phyloP scores from a whole-genome alignment of 1,140 invertebrate species.

The Heliconius hewitsoni region DNA sequence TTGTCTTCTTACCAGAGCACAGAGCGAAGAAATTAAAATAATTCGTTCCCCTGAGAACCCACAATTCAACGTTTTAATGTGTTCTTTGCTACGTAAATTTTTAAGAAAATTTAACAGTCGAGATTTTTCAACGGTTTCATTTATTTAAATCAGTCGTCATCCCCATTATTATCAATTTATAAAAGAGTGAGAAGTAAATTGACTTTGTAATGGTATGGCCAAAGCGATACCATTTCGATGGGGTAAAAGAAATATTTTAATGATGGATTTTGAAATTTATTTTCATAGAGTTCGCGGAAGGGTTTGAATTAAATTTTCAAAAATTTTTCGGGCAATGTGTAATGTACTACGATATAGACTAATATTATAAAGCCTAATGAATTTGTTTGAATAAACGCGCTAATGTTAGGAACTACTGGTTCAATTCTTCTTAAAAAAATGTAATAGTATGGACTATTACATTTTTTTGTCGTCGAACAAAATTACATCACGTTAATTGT shows the following conservation, averaged over 20 bases:
- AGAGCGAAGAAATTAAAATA: no score
- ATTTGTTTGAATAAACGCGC: no score
- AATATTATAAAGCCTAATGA: no score
- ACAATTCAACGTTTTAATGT: no score
- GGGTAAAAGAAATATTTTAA: not conserved
- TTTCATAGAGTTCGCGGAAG: not conserved
- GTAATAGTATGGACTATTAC: no score
- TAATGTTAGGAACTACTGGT: no score
- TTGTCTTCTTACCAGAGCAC: no score
- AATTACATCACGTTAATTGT: no score
- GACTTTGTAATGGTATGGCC: not conserved
- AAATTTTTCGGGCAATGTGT: not conserved
- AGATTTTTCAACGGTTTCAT: not conserved
- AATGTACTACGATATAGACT: no score
- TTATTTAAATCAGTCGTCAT: not conserved
- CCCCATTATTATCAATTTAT: not conserved
- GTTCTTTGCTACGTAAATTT: not conserved
- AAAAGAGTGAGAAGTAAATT: not conserved
- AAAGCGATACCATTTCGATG: not conserved
- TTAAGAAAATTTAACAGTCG: not conserved
- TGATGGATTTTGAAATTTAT: slow-evolving; percentile 8
- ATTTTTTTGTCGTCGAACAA: no score
- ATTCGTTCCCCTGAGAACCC: no score
- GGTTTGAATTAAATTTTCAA: not conserved
- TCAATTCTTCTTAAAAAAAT: no score